Conservation (phyloP, 1,140 invertebrate genomes). For the Leptopilina clavipes region DNA sequence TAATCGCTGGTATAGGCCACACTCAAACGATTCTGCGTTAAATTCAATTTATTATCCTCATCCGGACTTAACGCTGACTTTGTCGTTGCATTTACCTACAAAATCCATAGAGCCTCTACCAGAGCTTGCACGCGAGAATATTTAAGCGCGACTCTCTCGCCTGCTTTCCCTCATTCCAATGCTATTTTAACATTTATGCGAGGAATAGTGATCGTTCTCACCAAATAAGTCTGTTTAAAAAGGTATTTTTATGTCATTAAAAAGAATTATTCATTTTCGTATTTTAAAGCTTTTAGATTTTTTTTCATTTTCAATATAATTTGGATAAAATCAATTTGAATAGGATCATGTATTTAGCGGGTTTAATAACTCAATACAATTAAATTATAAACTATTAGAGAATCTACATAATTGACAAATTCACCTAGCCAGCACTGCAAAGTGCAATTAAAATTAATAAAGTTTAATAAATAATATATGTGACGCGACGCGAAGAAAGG, state of each 20-base stretch:
- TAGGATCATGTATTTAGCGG: no score
- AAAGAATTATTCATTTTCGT: no score
- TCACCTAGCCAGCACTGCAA: no score
- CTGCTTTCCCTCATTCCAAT: slow-evolving; percentile 15
- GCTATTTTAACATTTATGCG: slow-evolving; percentile 27
- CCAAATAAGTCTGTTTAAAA: slow-evolving; percentile 13
- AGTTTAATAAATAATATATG: no score
- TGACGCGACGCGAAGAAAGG: no score
- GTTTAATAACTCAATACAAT: no score
- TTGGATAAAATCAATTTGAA: no score
- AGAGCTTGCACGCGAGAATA: slow-evolving; percentile 30
- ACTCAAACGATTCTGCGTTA: slow-evolving; percentile 34
- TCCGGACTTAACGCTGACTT: slow-evolving; percentile 34
- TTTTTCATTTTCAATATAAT: no score
- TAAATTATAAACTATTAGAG: no score
- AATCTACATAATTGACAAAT: no score
- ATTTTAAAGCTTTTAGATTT: no score
- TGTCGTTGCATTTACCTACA: slow-evolving; percentile 24
- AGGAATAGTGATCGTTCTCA: slow-evolving; percentile 13
- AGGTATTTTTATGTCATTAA: slow-evolving; percentile 38
- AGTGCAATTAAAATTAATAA: no score
- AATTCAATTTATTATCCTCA: slow-evolving; percentile 27
- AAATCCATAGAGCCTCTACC: slow-evolving; percentile 9
- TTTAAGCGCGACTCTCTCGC: slow-evolving; percentile 31
- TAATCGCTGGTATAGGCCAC: slow-evolving; percentile 29